A percentile compares a stretch with the other conserved stretches of the same genome.
Evolutionary conservation across 2,888 invertebrate species (phyloP).

Genomic region (Cantharis flavilabris): DNA sequence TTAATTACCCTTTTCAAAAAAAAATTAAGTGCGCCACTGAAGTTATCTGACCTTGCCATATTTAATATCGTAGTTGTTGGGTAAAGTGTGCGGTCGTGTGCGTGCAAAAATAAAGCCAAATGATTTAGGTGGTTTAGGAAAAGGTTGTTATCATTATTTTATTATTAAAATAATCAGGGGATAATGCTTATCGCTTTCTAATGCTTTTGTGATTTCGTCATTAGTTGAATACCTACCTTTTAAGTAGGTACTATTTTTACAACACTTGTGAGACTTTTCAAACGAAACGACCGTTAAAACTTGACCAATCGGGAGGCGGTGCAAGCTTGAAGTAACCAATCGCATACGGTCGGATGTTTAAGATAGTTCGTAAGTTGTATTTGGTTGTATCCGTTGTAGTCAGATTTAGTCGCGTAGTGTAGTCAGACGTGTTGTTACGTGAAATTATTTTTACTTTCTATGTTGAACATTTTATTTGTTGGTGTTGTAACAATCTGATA

Average conservation of each 20-base stretch:
- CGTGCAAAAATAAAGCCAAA: not conserved
- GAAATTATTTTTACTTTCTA: not conserved
- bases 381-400: not conserved
- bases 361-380: not conserved
- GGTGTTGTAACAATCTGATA: not conserved
- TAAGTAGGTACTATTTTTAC: not conserved
- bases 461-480: not conserved
- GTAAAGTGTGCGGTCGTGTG: not conserved
- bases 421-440: not conserved
- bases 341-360: not conserved
- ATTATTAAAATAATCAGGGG: not conserved
- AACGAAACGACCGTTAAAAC: not conserved
- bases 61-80: not conserved
- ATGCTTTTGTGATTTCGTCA: not conserved
- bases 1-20: not conserved
- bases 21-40: not conserved
- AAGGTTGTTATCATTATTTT: not conserved
- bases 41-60: not conserved
- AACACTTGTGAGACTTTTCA: not conserved
- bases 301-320: not conserved
- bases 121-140: not conserved
- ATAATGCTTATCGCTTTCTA: not conserved
- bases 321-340: not conserved
- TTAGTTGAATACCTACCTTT: not conserved
- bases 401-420: not conserved